Conservation (phyloP, 2,113 vertebrate genomes). For the Noctilio leporinus region DNA sequence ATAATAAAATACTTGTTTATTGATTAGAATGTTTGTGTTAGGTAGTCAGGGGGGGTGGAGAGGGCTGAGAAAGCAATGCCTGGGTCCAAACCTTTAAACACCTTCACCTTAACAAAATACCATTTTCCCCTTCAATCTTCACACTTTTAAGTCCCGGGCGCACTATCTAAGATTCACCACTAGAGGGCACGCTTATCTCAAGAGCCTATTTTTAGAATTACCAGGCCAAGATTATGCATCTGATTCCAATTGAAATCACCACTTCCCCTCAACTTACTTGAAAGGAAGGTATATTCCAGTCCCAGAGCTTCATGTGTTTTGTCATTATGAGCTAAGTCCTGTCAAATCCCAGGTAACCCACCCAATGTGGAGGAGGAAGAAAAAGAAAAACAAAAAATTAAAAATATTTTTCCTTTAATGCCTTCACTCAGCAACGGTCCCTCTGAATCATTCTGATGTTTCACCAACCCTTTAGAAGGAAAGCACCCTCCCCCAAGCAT, state of each 20-base stretch:
- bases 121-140: background rate
- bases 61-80: background rate
- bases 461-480: background rate
- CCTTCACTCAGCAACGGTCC: background rate
- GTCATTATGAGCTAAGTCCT: background rate
- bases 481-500: background rate
- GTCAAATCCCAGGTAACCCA: background rate
- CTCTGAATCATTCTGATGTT: background rate
- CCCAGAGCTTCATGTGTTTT: background rate
- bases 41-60: background rate
- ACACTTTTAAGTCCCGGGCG: background rate
- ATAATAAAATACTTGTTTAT: background rate
- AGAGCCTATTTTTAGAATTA: slow-evolving; percentile 38
- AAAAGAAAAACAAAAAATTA: background rate
- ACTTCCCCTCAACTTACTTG: background rate
- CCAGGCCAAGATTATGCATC: background rate
- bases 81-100: background rate
- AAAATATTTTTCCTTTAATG: background rate
- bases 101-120: background rate
- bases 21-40: background rate
- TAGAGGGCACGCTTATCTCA: slow-evolving; percentile 29
- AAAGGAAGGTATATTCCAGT: background rate
- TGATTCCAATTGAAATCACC: slow-evolving; percentile 21
- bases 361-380: background rate
- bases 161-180: slow-evolving; percentile 3